Evolutionary conservation across 2,797 vertebrate genomes (phyloP), one percentile per base, ranked within the genome.

Genomic region (Cephalopachus bancanus): DNA sequence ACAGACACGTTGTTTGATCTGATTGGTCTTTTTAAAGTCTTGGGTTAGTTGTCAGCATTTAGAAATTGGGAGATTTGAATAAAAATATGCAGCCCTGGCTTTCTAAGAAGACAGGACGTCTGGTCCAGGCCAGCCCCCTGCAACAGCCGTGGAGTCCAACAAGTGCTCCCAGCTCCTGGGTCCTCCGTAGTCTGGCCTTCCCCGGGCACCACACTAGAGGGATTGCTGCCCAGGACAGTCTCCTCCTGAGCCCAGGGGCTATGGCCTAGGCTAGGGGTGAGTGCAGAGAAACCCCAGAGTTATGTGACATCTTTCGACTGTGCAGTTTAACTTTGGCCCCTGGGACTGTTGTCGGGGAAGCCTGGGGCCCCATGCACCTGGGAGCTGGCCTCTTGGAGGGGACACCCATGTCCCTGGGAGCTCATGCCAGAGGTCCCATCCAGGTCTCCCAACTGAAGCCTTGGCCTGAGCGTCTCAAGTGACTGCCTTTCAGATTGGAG

Each of bases 101-200:
- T 67, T 79, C 55, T 76, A 8, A 15, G 60, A 89, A 30, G 12
- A 37, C 14, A 0, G 0, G 5, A 87, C 59, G 24, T 72, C n/a
- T 87, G n/a, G 33, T 60, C 37, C 37, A 37, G 37, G 37, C 37
- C 37, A 37, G 37, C 37, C 30, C 49, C 57, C 1, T 24, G 59
- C 19, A 64, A 33, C 84, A 10, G 4, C 44, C 11, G 0, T 62
- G 4, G 2, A 89, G 91, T 22, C 10, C 5, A 17, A 6, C 24
- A 16, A 1, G 0, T 0, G 0, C 4, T 49, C 37, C 16, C 5
- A 30, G 3, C 15, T 30, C 92, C 33, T 4, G 7, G 9, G 16
- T 3, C 16, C 2, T 17, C 5, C 7, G 20, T 4, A 24, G 51
- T 83, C 1, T 0, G 69, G 67, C 22, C 53, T 92, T 12, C 14